Evolutionary conservation across 2,888 invertebrate genomes (phyloP), one percentile per base, ranked within the genome.

Genomic region (Melanotus villosus): DNA sequence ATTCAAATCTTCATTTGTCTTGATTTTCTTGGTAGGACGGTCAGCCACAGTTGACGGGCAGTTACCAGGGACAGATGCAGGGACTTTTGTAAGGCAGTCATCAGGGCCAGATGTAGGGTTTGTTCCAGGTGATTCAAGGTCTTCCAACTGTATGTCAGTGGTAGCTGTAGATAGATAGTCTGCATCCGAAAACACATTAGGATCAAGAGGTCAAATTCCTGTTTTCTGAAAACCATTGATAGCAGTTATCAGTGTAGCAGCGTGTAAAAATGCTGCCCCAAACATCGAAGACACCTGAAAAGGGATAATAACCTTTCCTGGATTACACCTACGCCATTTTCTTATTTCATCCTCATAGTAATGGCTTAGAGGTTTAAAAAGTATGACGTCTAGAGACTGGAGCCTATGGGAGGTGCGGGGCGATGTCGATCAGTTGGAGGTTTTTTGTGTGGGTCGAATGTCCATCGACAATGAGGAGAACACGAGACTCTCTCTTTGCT

Each of bases 381-480:
- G 21, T 9, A 23, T 23, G 10, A 50, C 75, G 59, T 79, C 77
- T 16, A 78, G 62, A 7, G 77, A 75, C 65, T 81, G 78, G 14
- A 80, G 57, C 16, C 73, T 65, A 19, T 63, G 66, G 0, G 74
- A 68, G 41, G 73, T 73, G 54, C 76, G 78, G 9, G 73, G 76
- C 3, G 75, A 74, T n/a, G n/a, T n/a, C n/a, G n/a, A n/a, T n/a
- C n/a, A n/a, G n/a, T n/a, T n/a, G n/a, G n/a, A n/a, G n/a, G n/a
- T n/a, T n/a, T n/a, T n/a, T n/a, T n/a, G n/a, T n/a, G n/a, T n/a
- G n/a, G n/a, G n/a, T n/a, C n/a, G n/a, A n/a, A n/a, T n/a, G n/a
- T n/a, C n/a, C n/a, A n/a, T n/a, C n/a, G n/a, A n/a, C n/a, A n/a
- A n/a, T n/a, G n/a, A n/a, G n/a, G n/a, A n/a, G n/a, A n/a, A n/a